Evolutionary conservation across 1,140 invertebrate genomes (phyloP).

Genomic region (Neodiprion fabricii): DNA sequence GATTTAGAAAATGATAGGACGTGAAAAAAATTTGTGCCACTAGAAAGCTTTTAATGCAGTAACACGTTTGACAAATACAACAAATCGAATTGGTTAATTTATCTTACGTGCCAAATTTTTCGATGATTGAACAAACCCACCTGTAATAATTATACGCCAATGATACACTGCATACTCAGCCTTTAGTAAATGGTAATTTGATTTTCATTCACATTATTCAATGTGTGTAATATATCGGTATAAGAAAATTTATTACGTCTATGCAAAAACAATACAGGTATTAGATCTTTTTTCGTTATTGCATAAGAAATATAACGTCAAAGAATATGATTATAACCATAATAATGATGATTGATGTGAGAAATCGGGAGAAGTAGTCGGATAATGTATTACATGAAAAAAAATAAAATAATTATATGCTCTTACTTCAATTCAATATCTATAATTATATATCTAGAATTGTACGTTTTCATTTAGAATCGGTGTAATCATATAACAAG

Average conservation of each 20-base stretch:
- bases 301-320: not conserved
- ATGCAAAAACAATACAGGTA: not conserved
- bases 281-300: not conserved
- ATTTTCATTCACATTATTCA: constrained; percentile 1
- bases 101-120: constrained; percentile 52
- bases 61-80: not conserved
- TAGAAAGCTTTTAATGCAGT: not conserved
- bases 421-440: not conserved
- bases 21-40: not conserved
- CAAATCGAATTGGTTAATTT: not conserved
- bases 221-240: constrained; percentile 19
- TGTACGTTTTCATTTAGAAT: not conserved
- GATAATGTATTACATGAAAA: not conserved
- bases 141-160: constrained; percentile 47
- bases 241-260: constrained; percentile 1
- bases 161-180: constrained; percentile 9
- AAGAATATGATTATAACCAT: too few relatives aligned
- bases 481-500: not conserved
- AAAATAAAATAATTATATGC: not conserved
- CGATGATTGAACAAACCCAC: constrained; percentile 45
- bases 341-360: too few relatives aligned
- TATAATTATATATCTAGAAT: not conserved
- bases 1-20: too few relatives aligned
- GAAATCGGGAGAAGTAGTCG: not conserved
- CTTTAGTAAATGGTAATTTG: constrained; percentile 12